Percentiles rank a stretch among this genome's conserved stretches.
Conservation (phyloP, 1,140 invertebrate species). For the Protaetia brevitarsis region DNA sequence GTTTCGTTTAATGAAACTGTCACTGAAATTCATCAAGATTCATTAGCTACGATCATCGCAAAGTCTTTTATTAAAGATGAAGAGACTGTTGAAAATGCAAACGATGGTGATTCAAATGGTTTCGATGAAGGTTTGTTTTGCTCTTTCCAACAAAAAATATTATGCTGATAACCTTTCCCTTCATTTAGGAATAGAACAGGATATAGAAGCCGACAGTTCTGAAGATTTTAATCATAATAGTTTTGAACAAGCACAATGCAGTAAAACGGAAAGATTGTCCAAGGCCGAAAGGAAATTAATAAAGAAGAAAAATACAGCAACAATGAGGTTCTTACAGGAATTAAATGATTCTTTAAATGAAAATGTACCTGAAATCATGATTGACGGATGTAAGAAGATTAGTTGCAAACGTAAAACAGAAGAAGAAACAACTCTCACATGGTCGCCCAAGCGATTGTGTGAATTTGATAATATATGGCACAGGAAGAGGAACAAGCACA, state of each 20-base stretch:
- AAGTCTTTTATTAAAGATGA: conserved; percentile 17
- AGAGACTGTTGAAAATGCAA: conserved; percentile 22
- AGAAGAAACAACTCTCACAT: neutral
- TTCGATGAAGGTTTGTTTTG: conserved; percentile 4
- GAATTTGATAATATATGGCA: conserved; percentile 26
- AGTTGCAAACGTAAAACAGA: conserved; percentile 29
- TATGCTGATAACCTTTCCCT: neutral
- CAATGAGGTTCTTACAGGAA: conserved; percentile 33
- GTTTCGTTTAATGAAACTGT: conserved; percentile 45
- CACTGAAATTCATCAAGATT: conserved; percentile 34
- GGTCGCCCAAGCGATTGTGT: neutral
- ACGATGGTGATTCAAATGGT: conserved; percentile 12
- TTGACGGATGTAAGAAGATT: conserved; percentile 31
- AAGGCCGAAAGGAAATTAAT: conserved; percentile 41
- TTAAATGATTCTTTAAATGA: conserved; percentile 2
- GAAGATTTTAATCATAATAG: conserved; percentile 39
- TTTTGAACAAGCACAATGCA: conserved; percentile 38
- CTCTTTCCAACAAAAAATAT: neutral
- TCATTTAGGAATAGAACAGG: conserved; percentile 41
- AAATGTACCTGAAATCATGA: conserved; percentile 8
- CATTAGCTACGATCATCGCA: conserved; percentile 1
- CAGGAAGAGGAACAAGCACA: conserved; percentile 17
- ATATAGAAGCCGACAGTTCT: conserved; percentile 35
- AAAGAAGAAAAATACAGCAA: conserved; percentile 31
- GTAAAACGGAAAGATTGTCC: conserved; percentile 33